Evolutionary conservation across 2,113 vertebrate genomes (phyloP).

Genomic region (Macquaria ambigua): DNA sequence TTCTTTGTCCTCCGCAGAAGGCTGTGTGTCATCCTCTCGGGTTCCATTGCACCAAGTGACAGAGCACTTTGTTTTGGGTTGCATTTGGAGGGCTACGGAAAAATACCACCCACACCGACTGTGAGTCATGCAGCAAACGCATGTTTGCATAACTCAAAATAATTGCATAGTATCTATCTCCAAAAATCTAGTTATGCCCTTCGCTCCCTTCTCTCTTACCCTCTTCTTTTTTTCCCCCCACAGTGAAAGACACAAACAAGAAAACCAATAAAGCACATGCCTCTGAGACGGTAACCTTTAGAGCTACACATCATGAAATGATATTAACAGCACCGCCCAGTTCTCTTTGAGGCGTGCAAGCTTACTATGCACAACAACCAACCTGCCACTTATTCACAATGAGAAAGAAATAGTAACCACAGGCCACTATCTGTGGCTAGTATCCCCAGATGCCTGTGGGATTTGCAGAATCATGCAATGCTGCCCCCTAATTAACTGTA

Average conservation of each 20-base stretch:
- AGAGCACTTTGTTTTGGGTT: slow-evolving; percentile 51
- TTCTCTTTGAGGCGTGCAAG: slow-evolving; percentile 42
- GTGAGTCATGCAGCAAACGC: slow-evolving; percentile 52
- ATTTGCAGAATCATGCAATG: slow-evolving; percentile 22
- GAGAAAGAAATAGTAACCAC: slow-evolving; percentile 17
- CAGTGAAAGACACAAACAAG: slow-evolving; percentile 47
- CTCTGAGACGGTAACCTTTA: slow-evolving; percentile 36
- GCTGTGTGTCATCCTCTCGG: slow-evolving; percentile 33
- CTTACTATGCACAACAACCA: slow-evolving; percentile 36
- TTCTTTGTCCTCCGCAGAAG: slow-evolving; percentile 31
- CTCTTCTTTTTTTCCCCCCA: background rate
- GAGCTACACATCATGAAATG: slow-evolving; percentile 47
- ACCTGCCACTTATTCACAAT: slow-evolving; percentile 29
- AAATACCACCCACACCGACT: slow-evolving; percentile 43
- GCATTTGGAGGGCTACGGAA: slow-evolving; percentile 24
- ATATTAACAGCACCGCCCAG: slow-evolving; percentile 53
- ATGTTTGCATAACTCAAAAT: slow-evolving; percentile 65
- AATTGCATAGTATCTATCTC: slow-evolving; percentile 50
- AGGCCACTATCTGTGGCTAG: slow-evolving; percentile 16
- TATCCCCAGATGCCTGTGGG: slow-evolving; percentile 22
- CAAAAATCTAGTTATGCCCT: slow-evolving; percentile 50
- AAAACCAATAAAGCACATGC: slow-evolving; percentile 57
- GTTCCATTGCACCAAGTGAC: slow-evolving; percentile 29
- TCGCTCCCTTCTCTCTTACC: slow-evolving; percentile 9
- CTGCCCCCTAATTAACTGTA: slow-evolving; percentile 67